Evolutionary conservation across 2,113 vertebrate genomes (phyloP).

Genomic region (Peucedramus taeniatus): DNA sequence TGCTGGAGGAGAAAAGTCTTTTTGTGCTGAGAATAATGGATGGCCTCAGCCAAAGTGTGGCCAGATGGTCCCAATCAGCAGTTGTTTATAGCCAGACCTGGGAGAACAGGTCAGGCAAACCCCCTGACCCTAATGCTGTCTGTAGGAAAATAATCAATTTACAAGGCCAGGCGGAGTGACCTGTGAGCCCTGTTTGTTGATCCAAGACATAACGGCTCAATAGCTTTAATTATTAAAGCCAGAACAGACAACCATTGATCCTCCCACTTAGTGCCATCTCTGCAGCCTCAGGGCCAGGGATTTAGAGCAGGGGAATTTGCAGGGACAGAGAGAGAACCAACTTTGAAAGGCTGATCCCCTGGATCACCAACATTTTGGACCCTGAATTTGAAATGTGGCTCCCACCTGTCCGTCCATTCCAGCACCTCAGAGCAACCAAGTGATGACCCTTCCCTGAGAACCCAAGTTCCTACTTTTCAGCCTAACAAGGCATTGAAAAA

Average conservation of each 20-base stretch:
- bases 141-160: constrained; percentile 50
- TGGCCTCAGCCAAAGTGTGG: neutral
- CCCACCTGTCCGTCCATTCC: neutral
- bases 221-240: constrained; percentile 66
- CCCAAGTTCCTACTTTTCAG: neutral
- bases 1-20: neutral
- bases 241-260: constrained; percentile 24
- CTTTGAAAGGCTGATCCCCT: neutral
- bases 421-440: neutral
- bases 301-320: neutral
- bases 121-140: constrained; percentile 32
- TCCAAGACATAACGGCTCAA: constrained; percentile 56
- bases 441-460: neutral
- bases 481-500: neutral
- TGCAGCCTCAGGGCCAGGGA: neutral
- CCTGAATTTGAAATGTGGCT: neutral
- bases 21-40: neutral
- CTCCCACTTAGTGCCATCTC: constrained; percentile 29
- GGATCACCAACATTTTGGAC: neutral
- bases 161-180: constrained; percentile 29
- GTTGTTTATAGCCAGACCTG: constrained; percentile 15
- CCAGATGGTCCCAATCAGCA: constrained; percentile 31
- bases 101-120: constrained; percentile 18
- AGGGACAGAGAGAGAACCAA: neutral
- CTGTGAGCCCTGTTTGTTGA: constrained; percentile 56